Evolutionary conservation across 2,888 invertebrate species (phyloP).

Genomic region (Nomada goodeniana): DNA sequence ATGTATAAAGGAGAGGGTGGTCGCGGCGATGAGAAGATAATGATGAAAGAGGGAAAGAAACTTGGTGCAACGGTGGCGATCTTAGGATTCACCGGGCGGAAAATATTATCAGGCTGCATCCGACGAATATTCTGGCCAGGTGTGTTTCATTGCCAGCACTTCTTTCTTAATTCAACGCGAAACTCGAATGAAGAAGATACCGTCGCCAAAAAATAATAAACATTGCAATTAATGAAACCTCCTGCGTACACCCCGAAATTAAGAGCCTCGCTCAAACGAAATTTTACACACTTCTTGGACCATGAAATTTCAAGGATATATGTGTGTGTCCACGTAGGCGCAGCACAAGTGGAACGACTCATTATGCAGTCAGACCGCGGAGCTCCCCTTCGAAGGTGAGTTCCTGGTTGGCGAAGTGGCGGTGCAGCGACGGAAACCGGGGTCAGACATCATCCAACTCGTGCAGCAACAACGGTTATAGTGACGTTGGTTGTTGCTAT

Average conservation of each 20-base stretch:
- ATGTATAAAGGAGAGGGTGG: not conserved
- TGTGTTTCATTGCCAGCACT: constrained; percentile 29
- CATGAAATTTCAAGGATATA: constrained; percentile 20
- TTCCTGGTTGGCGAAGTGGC: constrained; percentile 46
- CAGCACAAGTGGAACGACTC: constrained; percentile 74
- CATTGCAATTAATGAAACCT: not conserved
- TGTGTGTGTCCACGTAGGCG: constrained; percentile 17
- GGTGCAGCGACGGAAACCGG: constrained; percentile 58
- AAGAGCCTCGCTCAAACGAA: not conserved
- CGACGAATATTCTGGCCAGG: constrained; percentile 8
- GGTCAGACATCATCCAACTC: constrained; percentile 65
- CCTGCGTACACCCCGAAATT: not conserved
- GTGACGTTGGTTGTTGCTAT: constrained; percentile 54
- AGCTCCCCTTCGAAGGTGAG: constrained; percentile 70
- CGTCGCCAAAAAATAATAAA: not conserved
- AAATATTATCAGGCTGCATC: constrained; percentile 26
- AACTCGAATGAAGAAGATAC: too few relatives aligned
- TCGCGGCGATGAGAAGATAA: not conserved
- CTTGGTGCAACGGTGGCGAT: constrained; percentile 5
- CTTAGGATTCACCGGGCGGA: not conserved
- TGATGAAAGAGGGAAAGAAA: not conserved
- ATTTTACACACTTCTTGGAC: constrained; percentile 4
- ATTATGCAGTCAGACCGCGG: constrained; percentile 74
- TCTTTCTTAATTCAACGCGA: constrained; percentile 12
- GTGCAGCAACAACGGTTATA: constrained; percentile 42